Base-by-base conservation (phyloP, 2,888 invertebrate species). In the Pyrrhia umbra region DNA sequence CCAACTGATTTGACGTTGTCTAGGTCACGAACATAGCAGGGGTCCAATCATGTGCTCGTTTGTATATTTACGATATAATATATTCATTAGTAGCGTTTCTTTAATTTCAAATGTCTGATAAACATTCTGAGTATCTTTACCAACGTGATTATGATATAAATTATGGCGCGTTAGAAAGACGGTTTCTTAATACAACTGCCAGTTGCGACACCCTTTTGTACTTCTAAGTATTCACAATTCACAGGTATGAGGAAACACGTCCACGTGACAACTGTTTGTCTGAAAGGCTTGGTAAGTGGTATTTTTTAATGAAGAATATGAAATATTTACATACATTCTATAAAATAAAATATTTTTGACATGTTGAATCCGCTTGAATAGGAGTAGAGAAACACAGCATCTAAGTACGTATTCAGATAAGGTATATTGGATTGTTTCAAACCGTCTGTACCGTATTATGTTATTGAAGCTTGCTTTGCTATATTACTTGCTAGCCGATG, bases 11-110 rank as follows among this genome's bases (percentile, higher is more conserved):
- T 64, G 57, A 72, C 68, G 75, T 87, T 87, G 85, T 78, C 75
- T 85, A 86, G 87, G 87, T 88, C 84, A 81, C 60, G 85, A 66
- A 70, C 81, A 23, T 83, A 58, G 62, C 71, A 49, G 81, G 37
- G 30, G 49, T 47, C 62, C 39, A 16, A 61, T 68, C n/a, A 43
- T 52, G 9, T 16, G 16, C n/a, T 60, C 21, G 23, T 56, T 72
- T 55, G 6, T 13, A 6, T 20, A 40, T n/a, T 43, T 15, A 21
- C 42, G 21, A 15, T 34, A 23, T 51, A 52, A 27, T 40, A 58
- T 30, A 23, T 52, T 60, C 51, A 72, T 66, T 64, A 57, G 47
- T 16, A 15, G 30, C 8, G 20, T 34, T 71, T 71, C 37, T 47
- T 56, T 13, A 21, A 27, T 9, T 40, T 3, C 13, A 18, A 15